phyloP scores from a whole-genome alignment of 2,888 invertebrate genomes.

The Cancer borealis region DNA sequence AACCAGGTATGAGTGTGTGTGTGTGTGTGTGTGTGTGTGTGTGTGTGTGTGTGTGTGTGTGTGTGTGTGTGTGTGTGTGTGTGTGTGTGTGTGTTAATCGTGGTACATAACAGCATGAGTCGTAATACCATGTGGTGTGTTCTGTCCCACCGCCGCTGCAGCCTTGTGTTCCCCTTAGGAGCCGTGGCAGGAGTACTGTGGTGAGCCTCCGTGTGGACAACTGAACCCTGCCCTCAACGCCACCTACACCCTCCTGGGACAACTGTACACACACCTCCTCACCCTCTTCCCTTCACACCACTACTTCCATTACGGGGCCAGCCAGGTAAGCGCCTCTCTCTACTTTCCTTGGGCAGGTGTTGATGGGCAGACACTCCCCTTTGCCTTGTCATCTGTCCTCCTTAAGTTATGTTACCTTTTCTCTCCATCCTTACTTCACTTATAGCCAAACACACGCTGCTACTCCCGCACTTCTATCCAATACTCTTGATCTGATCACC shows the following conservation, averaged over 20 bases:
- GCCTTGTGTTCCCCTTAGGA: constrained; percentile 78
- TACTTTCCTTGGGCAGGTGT: background rate
- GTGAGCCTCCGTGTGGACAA: constrained; percentile 92
- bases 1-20: constrained; percentile 82
- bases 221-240: constrained; percentile 85
- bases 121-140: background rate
- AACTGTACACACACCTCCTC: constrained; percentile 63
- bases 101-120: background rate
- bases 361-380: no score
- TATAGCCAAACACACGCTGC: no score
- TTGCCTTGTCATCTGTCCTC: no score
- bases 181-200: constrained; percentile 88
- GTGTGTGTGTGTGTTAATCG: background rate
- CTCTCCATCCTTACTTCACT: no score
- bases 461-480: background rate
- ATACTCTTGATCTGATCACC: background rate
- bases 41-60: constrained; percentile 11
- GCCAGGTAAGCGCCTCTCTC: constrained; percentile 22
- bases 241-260: constrained; percentile 78
- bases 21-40: background rate
- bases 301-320: constrained; percentile 74
- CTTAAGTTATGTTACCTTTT: no score
- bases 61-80: background rate
- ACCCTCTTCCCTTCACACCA: constrained; percentile 66
- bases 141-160: background rate